phyloP scores from a whole-genome alignment of 2,888 invertebrate genomes.

The Tetranychus piercei region DNA sequence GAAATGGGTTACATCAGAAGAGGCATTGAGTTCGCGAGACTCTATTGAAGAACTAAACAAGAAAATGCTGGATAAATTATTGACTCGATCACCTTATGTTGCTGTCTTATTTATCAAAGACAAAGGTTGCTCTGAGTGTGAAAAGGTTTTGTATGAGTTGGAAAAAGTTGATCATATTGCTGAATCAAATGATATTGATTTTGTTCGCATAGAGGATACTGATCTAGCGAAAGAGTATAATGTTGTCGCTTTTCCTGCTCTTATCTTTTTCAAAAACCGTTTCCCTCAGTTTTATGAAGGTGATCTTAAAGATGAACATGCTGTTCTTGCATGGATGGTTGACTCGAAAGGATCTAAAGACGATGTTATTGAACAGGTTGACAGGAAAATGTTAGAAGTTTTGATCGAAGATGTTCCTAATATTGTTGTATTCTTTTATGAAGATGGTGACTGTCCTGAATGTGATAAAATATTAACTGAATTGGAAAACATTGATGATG shows the following conservation, averaged over 20 bases:
- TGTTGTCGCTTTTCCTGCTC: conserved; percentile 54
- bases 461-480: conserved; percentile 68
- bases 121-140: conserved; percentile 70
- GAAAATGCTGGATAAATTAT: conserved; percentile 70
- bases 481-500: conserved; percentile 47
- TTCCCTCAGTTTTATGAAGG: conserved; percentile 68
- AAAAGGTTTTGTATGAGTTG: conserved; percentile 65
- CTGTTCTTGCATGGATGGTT: conserved; percentile 71
- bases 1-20: conserved; percentile 74
- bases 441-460: conserved; percentile 39
- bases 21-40: conserved; percentile 73
- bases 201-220: conserved; percentile 74
- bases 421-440: conserved; percentile 71
- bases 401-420: conserved; percentile 75
- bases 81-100: conserved; percentile 66
- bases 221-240: conserved; percentile 73
- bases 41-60: conserved; percentile 79
- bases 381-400: conserved; percentile 69
- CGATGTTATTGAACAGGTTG: conserved; percentile 75
- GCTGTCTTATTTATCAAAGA: conserved; percentile 77
- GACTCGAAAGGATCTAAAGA: conserved; percentile 62
- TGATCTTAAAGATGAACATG: conserved; percentile 76
- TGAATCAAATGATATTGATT: conserved; percentile 73
- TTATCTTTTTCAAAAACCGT: conserved; percentile 41
- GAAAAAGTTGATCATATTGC: conserved; percentile 85